Evolutionary conservation across 2,797 vertebrate genomes (phyloP).

Genomic region (Lagodon rhomboides): DNA sequence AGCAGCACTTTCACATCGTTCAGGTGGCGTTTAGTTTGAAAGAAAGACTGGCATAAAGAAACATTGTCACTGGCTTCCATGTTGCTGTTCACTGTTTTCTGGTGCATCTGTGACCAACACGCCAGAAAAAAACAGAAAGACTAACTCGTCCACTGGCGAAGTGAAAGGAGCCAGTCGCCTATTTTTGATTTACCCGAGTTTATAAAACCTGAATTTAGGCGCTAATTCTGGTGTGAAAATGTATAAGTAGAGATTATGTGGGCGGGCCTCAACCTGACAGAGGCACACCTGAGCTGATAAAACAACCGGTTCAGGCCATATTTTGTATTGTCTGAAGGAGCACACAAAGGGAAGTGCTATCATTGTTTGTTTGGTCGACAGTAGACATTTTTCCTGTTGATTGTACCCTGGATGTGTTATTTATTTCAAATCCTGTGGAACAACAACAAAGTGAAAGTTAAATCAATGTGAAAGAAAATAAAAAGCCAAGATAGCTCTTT

Average conservation of each 20-base stretch:
- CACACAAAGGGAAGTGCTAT: constrained; percentile 6
- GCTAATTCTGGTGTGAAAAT: too few species aligned
- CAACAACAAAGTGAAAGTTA: constrained; percentile 33
- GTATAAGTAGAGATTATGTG: background rate
- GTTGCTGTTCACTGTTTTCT: too few species aligned
- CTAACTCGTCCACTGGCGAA: too few species aligned
- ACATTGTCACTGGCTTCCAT: too few species aligned
- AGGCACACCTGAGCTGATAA: constrained; percentile 11
- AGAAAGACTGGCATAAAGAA: too few species aligned
- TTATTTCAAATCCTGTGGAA: constrained; percentile 41
- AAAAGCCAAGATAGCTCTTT: constrained; percentile 19
- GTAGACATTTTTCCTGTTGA: constrained; percentile 13
- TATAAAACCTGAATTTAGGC: too few species aligned
- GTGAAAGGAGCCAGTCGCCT: too few species aligned
- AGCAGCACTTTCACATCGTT: too few species aligned
- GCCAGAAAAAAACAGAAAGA: too few species aligned
- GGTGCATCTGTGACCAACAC: too few species aligned
- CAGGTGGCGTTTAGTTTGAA: too few species aligned
- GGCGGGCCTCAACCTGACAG: constrained; percentile 1
- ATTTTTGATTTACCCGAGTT: too few species aligned
- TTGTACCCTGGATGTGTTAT: constrained; percentile 20
- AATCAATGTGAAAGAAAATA: constrained; percentile 42
- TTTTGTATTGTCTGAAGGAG: constrained; percentile 21
- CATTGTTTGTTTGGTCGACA: constrained; percentile 36
- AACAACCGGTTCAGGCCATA: constrained; percentile 8